Evolutionary conservation across 2,888 invertebrate species (phyloP).

Genomic region (Hesperia comma): DNA sequence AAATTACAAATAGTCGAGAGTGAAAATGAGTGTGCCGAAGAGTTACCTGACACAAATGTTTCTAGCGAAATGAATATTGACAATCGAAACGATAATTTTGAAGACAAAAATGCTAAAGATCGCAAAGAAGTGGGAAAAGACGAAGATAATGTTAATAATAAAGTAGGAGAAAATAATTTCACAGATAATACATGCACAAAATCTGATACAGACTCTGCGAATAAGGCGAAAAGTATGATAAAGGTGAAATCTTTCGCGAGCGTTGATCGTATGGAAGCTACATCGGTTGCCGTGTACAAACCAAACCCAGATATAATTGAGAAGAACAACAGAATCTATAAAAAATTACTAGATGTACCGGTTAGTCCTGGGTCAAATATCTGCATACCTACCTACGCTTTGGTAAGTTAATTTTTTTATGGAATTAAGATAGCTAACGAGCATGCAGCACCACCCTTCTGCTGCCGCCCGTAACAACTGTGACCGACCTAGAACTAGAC

Average conservation of each 20-base stretch:
- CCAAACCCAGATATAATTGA: not conserved
- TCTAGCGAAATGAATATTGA: not conserved
- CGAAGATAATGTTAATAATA: not conserved
- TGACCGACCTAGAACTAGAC: too few species aligned
- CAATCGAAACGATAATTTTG: not conserved
- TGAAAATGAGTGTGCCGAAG: not conserved
- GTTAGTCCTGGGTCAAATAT: not conserved
- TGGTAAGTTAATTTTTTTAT: conserved; percentile 1
- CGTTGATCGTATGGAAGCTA: not conserved
- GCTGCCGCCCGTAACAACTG: too few species aligned
- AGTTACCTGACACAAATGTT: not conserved
- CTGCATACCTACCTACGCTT: not conserved
- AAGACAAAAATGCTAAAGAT: not conserved
- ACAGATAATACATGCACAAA: not conserved
- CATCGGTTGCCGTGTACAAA: not conserved
- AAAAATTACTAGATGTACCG: not conserved
- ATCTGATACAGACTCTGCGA: not conserved
- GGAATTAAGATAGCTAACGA: too few species aligned
- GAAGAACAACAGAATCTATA: not conserved
- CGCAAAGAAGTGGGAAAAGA: not conserved
- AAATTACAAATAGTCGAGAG: not conserved
- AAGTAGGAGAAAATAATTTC: not conserved
- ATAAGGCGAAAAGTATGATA: not conserved
- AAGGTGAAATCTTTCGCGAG: conserved; percentile 1
- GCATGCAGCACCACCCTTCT: too few species aligned